A percentile compares a stretch with the other conserved stretches of the same genome.
These are phyloP conservation scores for Enteromius trimaculatus DNA, from an alignment of 2,797 vertebrate genomes.

Conservation along the genomic window DNA sequence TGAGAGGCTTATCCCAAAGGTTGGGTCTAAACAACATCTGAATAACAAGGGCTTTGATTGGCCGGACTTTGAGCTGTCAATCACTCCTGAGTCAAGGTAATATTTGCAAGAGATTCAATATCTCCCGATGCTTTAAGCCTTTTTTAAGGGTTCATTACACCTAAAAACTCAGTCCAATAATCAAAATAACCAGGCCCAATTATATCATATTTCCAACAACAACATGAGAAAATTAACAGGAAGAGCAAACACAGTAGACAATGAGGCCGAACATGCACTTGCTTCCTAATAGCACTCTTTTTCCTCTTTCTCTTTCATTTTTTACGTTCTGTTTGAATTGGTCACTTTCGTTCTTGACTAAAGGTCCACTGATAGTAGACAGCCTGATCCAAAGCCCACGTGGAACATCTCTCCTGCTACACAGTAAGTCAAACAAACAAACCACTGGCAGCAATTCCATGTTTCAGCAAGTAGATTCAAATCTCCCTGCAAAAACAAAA, in stretches of 20 bases:
- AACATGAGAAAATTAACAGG: neutral
- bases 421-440: conserved; percentile 13
- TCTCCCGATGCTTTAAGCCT: neutral
- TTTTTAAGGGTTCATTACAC: neutral
- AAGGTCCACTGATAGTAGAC: conserved; percentile 40
- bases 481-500: conserved; percentile 2
- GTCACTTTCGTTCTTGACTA: conserved; percentile 40
- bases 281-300: neutral
- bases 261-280: neutral
- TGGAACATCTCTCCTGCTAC: conserved; percentile 5
- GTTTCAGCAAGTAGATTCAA: neutral
- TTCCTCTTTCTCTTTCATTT: neutral
- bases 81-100: conserved; percentile 9
- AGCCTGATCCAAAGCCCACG: conserved; percentile 1
- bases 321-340: neutral
- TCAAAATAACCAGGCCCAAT: neutral
- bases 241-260: conserved; percentile 7
- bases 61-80: conserved; percentile 32
- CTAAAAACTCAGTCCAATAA: neutral
- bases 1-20: conserved; percentile 20
- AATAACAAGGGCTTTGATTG: conserved; percentile 52
- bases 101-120: conserved; percentile 5
- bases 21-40: conserved; percentile 46
- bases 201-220: neutral
- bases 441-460: conserved; percentile 1